Percentiles rank a stretch among this genome's conserved stretches.
These are phyloP conservation scores for Morpho deidamia DNA, from an alignment of 2,888 invertebrate genomes.

Conservation along the genomic window DNA sequence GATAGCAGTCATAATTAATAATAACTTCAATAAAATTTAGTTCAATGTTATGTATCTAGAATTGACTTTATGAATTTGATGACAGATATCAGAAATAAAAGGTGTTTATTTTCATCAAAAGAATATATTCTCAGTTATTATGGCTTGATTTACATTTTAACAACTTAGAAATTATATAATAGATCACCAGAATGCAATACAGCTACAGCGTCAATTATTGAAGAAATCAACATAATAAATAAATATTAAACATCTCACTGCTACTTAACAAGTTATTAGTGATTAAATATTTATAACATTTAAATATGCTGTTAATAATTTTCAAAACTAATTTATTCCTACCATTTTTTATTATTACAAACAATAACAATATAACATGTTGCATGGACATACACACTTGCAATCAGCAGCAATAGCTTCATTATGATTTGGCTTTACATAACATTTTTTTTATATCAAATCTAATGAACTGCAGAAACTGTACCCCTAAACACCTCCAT, in stretches of 20 bases:
- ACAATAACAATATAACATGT: slow-evolving; percentile 52
- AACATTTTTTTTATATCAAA: background rate
- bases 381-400: slow-evolving; percentile 28
- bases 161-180: slow-evolving; percentile 76
- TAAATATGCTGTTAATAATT: slow-evolving; percentile 66
- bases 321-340: slow-evolving; percentile 44
- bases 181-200: slow-evolving; percentile 72
- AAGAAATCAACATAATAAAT: slow-evolving; percentile 71
- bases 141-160: slow-evolving; percentile 78
- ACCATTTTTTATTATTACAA: slow-evolving; percentile 47
- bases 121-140: slow-evolving; percentile 78
- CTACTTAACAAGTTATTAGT: slow-evolving; percentile 73
- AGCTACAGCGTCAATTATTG: slow-evolving; percentile 57
- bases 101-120: slow-evolving; percentile 61
- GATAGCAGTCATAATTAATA: too few relatives aligned
- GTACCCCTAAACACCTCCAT: too few relatives aligned
- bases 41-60: too few relatives aligned
- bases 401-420: slow-evolving; percentile 11
- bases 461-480: background rate
- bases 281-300: slow-evolving; percentile 71
- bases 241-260: slow-evolving; percentile 68
- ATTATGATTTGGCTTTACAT: slow-evolving; percentile 1
- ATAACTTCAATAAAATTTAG: too few relatives aligned
- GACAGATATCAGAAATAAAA: slow-evolving; percentile 26
- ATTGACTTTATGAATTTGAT: too few relatives aligned